Percentiles rank a stretch among this genome's conserved stretches.
These are phyloP conservation scores for Drosophila pseudoananassae DNA, from an alignment of 1,140 invertebrate genomes.

Conservation along the genomic window DNA sequence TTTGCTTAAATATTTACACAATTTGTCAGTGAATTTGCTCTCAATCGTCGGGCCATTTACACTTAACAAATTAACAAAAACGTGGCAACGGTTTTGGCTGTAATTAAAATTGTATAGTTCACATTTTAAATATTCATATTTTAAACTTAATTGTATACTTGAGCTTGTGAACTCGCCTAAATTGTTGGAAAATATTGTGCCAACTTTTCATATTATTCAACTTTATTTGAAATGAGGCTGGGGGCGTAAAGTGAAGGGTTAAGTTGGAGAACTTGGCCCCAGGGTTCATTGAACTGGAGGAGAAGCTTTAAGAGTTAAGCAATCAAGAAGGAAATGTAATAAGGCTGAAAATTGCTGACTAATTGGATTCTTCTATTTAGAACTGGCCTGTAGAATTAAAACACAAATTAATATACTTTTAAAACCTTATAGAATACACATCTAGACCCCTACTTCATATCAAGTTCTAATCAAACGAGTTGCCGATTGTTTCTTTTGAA, in stretches of 20 bases:
- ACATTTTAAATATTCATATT: conserved; percentile 12
- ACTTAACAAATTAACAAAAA: conserved; percentile 30
- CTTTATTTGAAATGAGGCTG: conserved; percentile 5
- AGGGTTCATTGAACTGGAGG: conserved; percentile 50
- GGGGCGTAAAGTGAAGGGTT: conserved; percentile 16
- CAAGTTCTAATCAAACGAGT: background rate
- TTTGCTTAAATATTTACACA: conserved; percentile 60
- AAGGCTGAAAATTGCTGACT: conserved; percentile 16
- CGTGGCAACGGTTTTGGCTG: conserved; percentile 3
- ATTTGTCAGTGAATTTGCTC: conserved; percentile 31
- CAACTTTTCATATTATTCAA: conserved; percentile 41
- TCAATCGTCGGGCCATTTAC: conserved; percentile 1
- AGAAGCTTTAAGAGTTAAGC: conserved; percentile 27
- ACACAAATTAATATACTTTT: background rate
- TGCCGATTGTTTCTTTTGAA: background rate
- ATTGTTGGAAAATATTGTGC: conserved; percentile 37
- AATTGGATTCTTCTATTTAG: conserved; percentile 19
- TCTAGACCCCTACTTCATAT: background rate
- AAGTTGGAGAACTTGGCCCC: conserved; percentile 12
- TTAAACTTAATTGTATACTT: conserved; percentile 1
- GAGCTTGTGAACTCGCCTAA: conserved; percentile 30
- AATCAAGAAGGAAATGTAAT: conserved; percentile 19
- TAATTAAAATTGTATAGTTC: conserved; percentile 12
- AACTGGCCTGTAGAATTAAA: background rate
- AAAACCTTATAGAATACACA: background rate